Percentiles rank a stretch among this genome's conserved stretches.
Evolutionary conservation across 2,888 invertebrate genomes (phyloP).

Genomic region (Smittia aterrima): DNA sequence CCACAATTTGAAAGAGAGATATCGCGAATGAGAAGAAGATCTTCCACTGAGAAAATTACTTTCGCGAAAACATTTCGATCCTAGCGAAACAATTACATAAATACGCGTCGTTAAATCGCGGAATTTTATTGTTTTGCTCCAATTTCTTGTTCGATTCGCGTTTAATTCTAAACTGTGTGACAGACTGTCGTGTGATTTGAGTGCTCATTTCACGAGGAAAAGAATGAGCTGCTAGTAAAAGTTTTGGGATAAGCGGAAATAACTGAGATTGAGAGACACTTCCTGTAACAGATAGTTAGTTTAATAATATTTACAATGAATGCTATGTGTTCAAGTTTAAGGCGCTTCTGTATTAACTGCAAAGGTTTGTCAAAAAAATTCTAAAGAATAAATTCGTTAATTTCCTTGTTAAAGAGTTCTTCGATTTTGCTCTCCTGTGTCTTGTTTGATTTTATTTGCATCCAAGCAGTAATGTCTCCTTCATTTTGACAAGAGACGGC

Average conservation of each 20-base stretch:
- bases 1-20: neutral
- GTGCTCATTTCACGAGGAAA: too few species aligned
- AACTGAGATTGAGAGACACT: neutral
- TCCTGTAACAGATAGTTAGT: neutral
- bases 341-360: conserved; percentile 50
- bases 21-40: neutral
- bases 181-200: too few species aligned
- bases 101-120: neutral
- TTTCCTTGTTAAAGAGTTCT: conserved; percentile 1
- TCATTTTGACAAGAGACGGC: conserved; percentile 45
- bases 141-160: neutral
- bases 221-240: neutral
- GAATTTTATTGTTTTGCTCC: neutral
- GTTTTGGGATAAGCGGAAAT: neutral
- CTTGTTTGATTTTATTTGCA: neutral
- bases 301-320: neutral
- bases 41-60: neutral
- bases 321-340: conserved; percentile 49
- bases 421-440: neutral
- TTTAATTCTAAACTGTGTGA: neutral
- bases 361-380: conserved; percentile 48
- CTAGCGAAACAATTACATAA: neutral
- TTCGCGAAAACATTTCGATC: neutral
- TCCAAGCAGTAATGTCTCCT: conserved; percentile 37
- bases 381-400: neutral